Conservation (phyloP, 2,113 vertebrate species). For the Xerus inauris region DNA sequence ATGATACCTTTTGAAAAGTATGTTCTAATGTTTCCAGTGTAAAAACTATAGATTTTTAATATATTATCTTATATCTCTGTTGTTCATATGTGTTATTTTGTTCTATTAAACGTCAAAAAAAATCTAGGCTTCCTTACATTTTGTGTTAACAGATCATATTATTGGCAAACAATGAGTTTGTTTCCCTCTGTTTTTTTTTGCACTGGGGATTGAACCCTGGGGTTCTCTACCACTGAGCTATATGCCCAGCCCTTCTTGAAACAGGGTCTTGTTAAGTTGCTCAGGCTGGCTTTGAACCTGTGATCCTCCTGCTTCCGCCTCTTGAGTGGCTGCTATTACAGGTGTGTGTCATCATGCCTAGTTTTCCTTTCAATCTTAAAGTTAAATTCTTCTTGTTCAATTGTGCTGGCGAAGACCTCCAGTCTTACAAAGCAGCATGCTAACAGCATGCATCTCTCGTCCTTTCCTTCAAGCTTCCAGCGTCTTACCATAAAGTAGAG, state of each 20-base stretch:
- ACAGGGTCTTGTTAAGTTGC: too few relatives aligned
- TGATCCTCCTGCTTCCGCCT: too few relatives aligned
- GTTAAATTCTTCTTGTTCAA: not conserved
- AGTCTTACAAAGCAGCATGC: not conserved
- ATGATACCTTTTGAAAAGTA: too few relatives aligned
- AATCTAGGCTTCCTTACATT: not conserved
- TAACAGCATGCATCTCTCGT: not conserved
- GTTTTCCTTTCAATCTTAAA: too few relatives aligned
- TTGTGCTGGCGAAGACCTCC: not conserved
- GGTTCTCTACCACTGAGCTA: too few relatives aligned
- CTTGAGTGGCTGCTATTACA: too few relatives aligned
- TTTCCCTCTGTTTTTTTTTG: not conserved
- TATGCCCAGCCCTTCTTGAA: too few relatives aligned
- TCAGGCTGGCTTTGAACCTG: too few relatives aligned
- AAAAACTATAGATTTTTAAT: not conserved
- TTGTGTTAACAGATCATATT: not conserved
- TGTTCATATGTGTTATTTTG: not conserved
- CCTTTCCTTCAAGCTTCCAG: not conserved
- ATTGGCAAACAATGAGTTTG: not conserved
- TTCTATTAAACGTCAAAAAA: not conserved
- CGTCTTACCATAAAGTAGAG: not conserved
- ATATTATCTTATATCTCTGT: not conserved
- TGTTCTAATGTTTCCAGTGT: too few relatives aligned
- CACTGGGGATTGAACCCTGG: too few relatives aligned
- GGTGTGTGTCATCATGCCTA: too few relatives aligned